Conservation (phyloP, 2,888 invertebrate genomes). For the Amblyjoppa proteus region DNA sequence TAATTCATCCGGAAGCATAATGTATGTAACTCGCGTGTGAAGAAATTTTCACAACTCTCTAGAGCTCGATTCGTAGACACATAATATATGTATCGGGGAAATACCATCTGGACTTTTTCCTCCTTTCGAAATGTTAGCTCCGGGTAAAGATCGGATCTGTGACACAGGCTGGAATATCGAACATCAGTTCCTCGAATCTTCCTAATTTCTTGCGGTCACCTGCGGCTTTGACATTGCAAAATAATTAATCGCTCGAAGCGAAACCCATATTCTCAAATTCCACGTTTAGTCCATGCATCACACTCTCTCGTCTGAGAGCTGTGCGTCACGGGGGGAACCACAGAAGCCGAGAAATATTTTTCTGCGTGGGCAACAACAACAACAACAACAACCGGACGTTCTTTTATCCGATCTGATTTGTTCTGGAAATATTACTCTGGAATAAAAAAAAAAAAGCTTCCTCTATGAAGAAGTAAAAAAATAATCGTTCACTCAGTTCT, state of each 20-base stretch:
- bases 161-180: constrained; percentile 16
- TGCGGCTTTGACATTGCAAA: not conserved
- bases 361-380: not conserved
- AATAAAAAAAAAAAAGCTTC: not conserved
- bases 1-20: constrained; percentile 23
- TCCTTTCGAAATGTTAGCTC: constrained; percentile 37
- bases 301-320: not conserved
- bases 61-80: not conserved
- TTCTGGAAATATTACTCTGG: not conserved
- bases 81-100: constrained; percentile 40
- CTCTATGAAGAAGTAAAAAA: not conserved
- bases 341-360: not conserved
- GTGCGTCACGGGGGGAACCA: not conserved
- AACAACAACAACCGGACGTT: not conserved
- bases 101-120: constrained; percentile 49
- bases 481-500: not conserved
- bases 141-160: constrained; percentile 10
- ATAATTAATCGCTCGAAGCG: not conserved
- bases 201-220: not conserved
- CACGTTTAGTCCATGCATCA: not conserved
- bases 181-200: constrained; percentile 27
- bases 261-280: constrained; percentile 10
- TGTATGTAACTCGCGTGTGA: constrained; percentile 2
- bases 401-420: not conserved
- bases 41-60: constrained; percentile 42